phyloP scores from a whole-genome alignment of 2,888 invertebrate genomes.

The Drosophila lacicola region DNA sequence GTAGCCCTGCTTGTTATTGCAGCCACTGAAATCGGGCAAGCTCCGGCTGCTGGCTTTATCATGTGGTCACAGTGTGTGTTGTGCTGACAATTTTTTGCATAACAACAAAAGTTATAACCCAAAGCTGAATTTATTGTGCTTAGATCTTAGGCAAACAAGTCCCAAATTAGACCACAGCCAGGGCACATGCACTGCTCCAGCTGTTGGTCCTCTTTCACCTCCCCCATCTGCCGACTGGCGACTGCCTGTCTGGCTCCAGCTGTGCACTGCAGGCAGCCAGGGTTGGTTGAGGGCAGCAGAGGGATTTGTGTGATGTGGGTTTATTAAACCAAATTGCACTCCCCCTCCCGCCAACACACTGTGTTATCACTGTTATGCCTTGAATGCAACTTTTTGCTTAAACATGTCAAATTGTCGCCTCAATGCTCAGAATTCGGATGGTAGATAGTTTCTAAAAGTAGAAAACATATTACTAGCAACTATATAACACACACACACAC shows the following conservation, averaged over 20 bases:
- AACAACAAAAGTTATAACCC: conserved; percentile 39
- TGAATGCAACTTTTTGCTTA: conserved; percentile 36
- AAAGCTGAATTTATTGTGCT: conserved; percentile 54
- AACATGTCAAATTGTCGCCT: conserved; percentile 48
- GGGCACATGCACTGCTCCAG: conserved; percentile 14
- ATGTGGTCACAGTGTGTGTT: conserved; percentile 40
- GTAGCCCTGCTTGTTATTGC: conserved; percentile 9
- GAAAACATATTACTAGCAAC: neutral
- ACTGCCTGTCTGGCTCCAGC: conserved; percentile 53
- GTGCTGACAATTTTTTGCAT: conserved; percentile 37
- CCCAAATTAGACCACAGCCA: conserved; percentile 55
- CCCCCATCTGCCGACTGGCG: conserved; percentile 23
- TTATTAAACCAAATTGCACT: conserved; percentile 44
- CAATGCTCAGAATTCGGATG: conserved; percentile 14
- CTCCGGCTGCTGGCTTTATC: conserved; percentile 38
- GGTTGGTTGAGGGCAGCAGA: neutral
- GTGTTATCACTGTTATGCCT: conserved; percentile 15
- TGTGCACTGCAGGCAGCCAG: conserved; percentile 44
- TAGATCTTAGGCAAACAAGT: conserved; percentile 53
- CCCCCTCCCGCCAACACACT: neutral
- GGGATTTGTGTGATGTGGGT: conserved; percentile 2
- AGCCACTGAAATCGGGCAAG: conserved; percentile 22
- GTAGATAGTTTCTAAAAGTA: conserved; percentile 7
- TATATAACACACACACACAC: conserved; percentile 2
- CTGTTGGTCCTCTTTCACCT: neutral